These are phyloP conservation scores for Acanthosoma haemorrhoidale DNA, from an alignment of 2,888 invertebrate species.

Conservation along the genomic window DNA sequence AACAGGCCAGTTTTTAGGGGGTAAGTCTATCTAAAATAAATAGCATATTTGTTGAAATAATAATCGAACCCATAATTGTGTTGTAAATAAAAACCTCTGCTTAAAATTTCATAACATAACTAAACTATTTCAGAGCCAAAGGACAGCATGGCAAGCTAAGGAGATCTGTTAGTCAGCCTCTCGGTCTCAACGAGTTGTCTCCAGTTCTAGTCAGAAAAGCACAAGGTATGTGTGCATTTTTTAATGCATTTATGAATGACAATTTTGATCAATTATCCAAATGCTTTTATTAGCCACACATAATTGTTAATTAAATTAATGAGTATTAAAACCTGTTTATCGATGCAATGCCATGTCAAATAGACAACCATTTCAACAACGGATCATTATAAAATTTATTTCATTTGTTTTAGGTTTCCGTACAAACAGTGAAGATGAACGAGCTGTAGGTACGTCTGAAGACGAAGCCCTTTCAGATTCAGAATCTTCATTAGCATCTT, in stretches of 20 bases:
- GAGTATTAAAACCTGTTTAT: too few relatives aligned
- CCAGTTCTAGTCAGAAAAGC: slow-evolving; percentile 54
- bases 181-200: slow-evolving; percentile 57
- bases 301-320: too few relatives aligned
- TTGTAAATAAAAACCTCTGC: neutral
- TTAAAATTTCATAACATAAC: neutral
- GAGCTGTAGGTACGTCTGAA: slow-evolving; percentile 51
- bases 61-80: neutral
- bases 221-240: slow-evolving; percentile 11
- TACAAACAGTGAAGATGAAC: slow-evolving; percentile 52
- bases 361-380: too few relatives aligned
- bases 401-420: slow-evolving; percentile 50
- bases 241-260: too few relatives aligned
- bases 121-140: neutral
- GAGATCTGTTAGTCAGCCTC: slow-evolving; percentile 65
- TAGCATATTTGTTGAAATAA: neutral
- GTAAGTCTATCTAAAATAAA: neutral
- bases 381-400: too few relatives aligned
- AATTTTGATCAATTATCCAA: too few relatives aligned
- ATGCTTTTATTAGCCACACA: too few relatives aligned
- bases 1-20: slow-evolving; percentile 30
- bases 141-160: slow-evolving; percentile 44
- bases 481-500: slow-evolving; percentile 54
- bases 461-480: slow-evolving; percentile 55
- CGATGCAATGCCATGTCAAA: too few relatives aligned